phyloP scores from a whole-genome alignment of 2,113 vertebrate species.

The Calyptommatus sinebrachiatus region DNA sequence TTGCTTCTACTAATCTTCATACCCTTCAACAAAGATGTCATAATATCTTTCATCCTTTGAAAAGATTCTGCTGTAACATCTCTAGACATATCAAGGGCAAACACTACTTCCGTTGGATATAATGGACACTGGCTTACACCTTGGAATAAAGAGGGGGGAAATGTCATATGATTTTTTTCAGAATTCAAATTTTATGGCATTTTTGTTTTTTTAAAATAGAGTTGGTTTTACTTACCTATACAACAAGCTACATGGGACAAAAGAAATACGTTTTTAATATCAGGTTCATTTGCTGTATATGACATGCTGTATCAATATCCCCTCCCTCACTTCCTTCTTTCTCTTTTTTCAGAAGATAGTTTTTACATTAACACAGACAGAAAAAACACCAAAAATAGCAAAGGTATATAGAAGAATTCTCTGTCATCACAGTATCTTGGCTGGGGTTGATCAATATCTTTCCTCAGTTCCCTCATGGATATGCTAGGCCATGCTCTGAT shows the following conservation, averaged over 20 bases:
- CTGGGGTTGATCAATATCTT: no score
- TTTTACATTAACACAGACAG: no score
- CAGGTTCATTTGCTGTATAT: conserved; percentile 3
- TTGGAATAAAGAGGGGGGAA: conserved; percentile 41
- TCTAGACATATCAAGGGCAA: conserved; percentile 83
- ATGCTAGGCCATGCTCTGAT: no score
- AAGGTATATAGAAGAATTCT: no score
- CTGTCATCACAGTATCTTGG: no score
- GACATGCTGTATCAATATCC: neutral
- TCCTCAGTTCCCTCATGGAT: no score
- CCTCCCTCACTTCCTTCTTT: no score
- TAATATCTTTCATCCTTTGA: conserved; percentile 75
- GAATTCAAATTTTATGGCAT: neutral
- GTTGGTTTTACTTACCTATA: conserved; percentile 6
- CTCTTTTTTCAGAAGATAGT: no score
- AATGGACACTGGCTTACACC: conserved; percentile 70
- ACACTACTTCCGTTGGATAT: conserved; percentile 84
- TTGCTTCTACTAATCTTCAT: conserved; percentile 79
- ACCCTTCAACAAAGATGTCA: conserved; percentile 72
- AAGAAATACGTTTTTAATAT: conserved; percentile 34
- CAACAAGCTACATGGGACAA: conserved; percentile 62
- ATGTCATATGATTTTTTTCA: conserved; percentile 3
- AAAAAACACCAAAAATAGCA: no score
- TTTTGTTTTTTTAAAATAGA: neutral
- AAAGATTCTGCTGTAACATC: conserved; percentile 74